Evolutionary conservation across 2,797 vertebrate species (phyloP).

Genomic region (Cheirogaleus major): DNA sequence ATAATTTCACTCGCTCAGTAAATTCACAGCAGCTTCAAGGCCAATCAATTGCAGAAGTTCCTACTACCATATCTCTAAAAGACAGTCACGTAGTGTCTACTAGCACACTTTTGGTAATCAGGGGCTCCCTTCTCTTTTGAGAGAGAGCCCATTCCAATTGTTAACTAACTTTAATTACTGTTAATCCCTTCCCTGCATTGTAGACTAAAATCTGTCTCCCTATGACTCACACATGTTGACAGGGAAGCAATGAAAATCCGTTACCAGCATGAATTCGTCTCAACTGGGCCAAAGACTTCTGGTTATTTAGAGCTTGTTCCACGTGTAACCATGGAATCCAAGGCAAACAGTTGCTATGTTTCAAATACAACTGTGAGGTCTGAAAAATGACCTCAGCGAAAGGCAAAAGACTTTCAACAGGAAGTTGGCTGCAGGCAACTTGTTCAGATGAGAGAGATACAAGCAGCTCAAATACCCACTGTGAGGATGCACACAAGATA

Average conservation of each 20-base stretch:
- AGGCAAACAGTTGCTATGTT: slow-evolving; percentile 63
- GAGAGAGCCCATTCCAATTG: neutral
- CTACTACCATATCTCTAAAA: neutral
- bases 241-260: slow-evolving; percentile 1
- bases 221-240: neutral
- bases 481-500: neutral
- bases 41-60: neutral
- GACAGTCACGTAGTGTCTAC: neutral
- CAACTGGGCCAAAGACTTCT: neutral
- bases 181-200: neutral
- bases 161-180: neutral
- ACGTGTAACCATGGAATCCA: slow-evolving; percentile 61
- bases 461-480: neutral
- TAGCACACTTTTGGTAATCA: too few relatives aligned
- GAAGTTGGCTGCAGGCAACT: slow-evolving; percentile 37
- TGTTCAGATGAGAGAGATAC: neutral
- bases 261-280: neutral
- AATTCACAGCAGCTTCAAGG: neutral
- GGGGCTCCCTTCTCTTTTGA: neutral
- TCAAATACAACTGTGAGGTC: slow-evolving; percentile 56
- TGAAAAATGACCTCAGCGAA: slow-evolving; percentile 56
- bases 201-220: neutral
- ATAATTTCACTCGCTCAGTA: neutral
- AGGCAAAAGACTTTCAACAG: slow-evolving; percentile 36
- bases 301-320: slow-evolving; percentile 55